Percentiles rank a stretch among this genome's conserved stretches.
Conservation (phyloP, 2,888 invertebrate genomes). For the Rhingia campestris region DNA sequence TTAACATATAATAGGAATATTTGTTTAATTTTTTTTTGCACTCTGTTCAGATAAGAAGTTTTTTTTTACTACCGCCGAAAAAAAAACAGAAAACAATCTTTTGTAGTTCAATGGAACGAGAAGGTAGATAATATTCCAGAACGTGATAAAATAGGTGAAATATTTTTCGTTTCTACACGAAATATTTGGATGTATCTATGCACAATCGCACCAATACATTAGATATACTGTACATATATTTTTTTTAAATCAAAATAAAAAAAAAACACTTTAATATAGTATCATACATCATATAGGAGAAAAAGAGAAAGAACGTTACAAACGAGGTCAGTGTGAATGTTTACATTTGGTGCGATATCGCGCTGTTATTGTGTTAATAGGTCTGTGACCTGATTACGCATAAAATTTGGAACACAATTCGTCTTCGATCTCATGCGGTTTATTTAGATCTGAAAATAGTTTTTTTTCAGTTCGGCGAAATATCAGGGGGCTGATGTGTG, state of each 20-base stretch:
- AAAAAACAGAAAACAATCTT: conserved; percentile 15
- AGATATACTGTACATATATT: not conserved
- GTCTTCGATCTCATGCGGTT: conserved; percentile 43
- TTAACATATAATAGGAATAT: conserved; percentile 25
- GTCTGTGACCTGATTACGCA: conserved; percentile 69
- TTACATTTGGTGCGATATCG: conserved; percentile 66
- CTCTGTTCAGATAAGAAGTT: conserved; percentile 46
- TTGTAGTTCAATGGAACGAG: conserved; percentile 55
- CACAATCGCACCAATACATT: conserved; percentile 46
- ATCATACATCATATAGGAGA: not conserved
- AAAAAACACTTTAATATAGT: not conserved
- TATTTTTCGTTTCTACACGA: not conserved
- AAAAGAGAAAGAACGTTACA: conserved; percentile 17
- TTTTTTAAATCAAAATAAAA: conserved; percentile 33
- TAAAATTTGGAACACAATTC: conserved; percentile 61
- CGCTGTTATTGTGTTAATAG: conserved; percentile 68
- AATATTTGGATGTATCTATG: conserved; percentile 34
- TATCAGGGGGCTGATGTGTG: conserved; percentile 1
- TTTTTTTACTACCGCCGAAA: conserved; percentile 6
- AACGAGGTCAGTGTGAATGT: conserved; percentile 63
- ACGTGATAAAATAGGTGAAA: conserved; percentile 51
- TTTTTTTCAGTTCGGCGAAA: conserved; percentile 34
- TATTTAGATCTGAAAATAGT: conserved; percentile 42
- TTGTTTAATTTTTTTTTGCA: conserved; percentile 40
- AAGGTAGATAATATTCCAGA: conserved; percentile 15